A percentile compares a stretch with the other conserved stretches of the same genome.
Evolutionary conservation across 2,113 vertebrate species (phyloP).

Genomic region (Boulengerochromis microlepis): DNA sequence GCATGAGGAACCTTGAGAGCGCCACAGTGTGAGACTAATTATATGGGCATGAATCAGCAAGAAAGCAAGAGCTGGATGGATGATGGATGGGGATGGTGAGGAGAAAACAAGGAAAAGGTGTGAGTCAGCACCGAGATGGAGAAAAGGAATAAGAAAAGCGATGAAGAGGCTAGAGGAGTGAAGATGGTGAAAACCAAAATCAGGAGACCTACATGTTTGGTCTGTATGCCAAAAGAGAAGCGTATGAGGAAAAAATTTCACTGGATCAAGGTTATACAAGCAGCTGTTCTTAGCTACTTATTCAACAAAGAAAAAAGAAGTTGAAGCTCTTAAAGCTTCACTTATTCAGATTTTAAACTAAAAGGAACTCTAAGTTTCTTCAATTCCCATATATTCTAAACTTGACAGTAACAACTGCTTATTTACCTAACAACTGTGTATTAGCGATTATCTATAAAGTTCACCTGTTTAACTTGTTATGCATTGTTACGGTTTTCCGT

Average conservation of each 20-base stretch:
- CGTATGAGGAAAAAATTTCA: neutral
- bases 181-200: conserved; percentile 10
- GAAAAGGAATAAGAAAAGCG: conserved; percentile 15
- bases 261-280: neutral
- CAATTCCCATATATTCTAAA: neutral
- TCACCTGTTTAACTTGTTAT: neutral
- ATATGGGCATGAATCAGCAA: conserved; percentile 51
- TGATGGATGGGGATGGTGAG: conserved; percentile 42
- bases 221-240: neutral
- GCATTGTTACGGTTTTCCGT: neutral
- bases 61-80: conserved; percentile 4
- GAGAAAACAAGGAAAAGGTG: conserved; percentile 23
- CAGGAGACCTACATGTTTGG: neutral
- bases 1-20: conserved; percentile 33
- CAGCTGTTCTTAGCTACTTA: neutral
- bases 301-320: neutral
- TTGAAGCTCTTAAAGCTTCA: neutral
- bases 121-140: conserved; percentile 52
- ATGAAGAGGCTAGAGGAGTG: neutral
- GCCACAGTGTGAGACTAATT: conserved; percentile 24
- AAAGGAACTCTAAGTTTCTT: neutral
- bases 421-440: neutral
- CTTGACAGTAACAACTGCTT: neutral
- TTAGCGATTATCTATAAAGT: neutral
- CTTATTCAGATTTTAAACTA: neutral